Conservation (phyloP, 2,113 vertebrate genomes). For the Gasterosteus aculeatus region DNA sequence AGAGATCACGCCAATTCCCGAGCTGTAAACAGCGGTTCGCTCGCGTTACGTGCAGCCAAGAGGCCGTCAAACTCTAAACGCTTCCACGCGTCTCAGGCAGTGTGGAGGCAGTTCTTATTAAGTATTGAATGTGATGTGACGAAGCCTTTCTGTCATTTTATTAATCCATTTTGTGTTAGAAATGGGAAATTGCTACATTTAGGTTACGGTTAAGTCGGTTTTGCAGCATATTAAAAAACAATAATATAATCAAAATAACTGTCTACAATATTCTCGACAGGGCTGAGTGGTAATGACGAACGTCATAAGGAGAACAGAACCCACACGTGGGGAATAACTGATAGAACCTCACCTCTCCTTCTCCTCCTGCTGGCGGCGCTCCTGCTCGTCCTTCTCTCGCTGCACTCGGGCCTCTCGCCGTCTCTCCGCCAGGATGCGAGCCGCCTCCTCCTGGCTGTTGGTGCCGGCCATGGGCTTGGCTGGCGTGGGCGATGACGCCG, state of each 20-base stretch:
- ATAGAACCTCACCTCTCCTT: conserved; percentile 81
- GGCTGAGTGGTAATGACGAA: not conserved
- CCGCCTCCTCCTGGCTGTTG: conserved; percentile 90
- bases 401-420: conserved; percentile 93
- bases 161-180: not conserved
- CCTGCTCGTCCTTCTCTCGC: conserved; percentile 91
- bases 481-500: conserved; percentile 54
- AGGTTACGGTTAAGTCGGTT: not conserved
- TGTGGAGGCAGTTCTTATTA: conserved; percentile 33
- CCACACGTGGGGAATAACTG: not conserved
- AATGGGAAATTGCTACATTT: not conserved
- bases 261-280: not conserved
- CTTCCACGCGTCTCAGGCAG: not conserved
- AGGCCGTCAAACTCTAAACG: conserved; percentile 24
- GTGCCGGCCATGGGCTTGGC: conserved; percentile 90
- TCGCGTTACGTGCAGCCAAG: conserved; percentile 19
- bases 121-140: conserved; percentile 1
- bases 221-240: not conserved
- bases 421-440: conserved; percentile 89
- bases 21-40: conserved; percentile 38
- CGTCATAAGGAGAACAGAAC: not conserved
- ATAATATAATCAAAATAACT: no score
- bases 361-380: conserved; percentile 88
- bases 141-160: not conserved
- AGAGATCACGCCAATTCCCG: conserved; percentile 10